Percentiles rank a stretch among this genome's conserved stretches.
phyloP scores from a whole-genome alignment of 2,113 vertebrate genomes.

The Leucoraja erinaceus region DNA sequence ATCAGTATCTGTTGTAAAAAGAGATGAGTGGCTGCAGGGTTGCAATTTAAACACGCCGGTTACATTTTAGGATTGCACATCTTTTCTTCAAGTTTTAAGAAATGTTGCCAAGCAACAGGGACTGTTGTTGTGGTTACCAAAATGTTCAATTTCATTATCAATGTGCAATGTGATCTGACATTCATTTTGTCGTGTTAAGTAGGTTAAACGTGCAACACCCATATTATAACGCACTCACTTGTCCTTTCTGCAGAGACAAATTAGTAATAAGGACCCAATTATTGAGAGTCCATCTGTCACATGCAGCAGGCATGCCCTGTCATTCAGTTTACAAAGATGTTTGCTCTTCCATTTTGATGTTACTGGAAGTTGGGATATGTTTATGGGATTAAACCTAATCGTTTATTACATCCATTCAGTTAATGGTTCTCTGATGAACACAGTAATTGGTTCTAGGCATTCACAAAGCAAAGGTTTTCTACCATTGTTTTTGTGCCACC shows the following conservation, averaged over 20 bases:
- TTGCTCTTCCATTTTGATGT: not conserved
- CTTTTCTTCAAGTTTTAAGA: constrained; percentile 2
- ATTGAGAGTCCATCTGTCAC: not conserved
- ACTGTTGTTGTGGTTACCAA: not conserved
- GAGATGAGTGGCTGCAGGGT: not conserved
- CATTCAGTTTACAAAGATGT: not conserved
- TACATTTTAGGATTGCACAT: not conserved
- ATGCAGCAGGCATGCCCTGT: not conserved
- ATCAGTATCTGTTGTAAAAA: not conserved
- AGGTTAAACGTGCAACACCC: not conserved
- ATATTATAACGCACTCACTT: not conserved
- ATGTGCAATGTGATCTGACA: not conserved
- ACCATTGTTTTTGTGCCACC: too few species aligned
- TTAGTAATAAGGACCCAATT: constrained; percentile 1
- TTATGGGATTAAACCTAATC: not conserved
- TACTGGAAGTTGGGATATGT: not conserved
- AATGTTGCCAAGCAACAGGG: not conserved
- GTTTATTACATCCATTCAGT: not conserved
- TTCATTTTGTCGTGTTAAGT: not conserved
- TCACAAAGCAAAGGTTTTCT: too few species aligned
- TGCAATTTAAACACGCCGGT: not conserved
- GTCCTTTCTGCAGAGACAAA: too few species aligned
- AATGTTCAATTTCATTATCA: constrained; percentile 3
- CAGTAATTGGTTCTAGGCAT: not conserved
- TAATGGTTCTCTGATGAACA: not conserved